Evolutionary conservation across 2,888 invertebrate species (phyloP).

Genomic region (Rhabditophanes sp.): DNA sequence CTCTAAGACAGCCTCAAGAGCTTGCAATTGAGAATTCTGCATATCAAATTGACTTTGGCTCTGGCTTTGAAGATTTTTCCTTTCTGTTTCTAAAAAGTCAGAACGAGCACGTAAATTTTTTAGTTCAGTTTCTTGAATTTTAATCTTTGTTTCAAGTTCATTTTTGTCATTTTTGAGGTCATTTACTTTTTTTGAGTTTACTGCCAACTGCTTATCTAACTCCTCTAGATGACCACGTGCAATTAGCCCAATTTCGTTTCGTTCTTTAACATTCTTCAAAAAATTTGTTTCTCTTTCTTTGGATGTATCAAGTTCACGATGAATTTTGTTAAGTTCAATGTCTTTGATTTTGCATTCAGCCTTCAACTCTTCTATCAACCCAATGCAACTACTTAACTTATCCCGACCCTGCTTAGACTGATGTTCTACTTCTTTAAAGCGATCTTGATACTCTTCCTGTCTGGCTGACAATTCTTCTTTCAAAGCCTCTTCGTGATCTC

Average conservation of each 20-base stretch:
- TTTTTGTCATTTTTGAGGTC: too few species aligned
- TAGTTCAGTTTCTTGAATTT: not conserved
- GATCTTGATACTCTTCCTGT: slow-evolving; percentile 44
- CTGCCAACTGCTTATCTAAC: slow-evolving; percentile 17
- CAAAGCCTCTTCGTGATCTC: slow-evolving; percentile 41
- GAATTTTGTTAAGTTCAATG: slow-evolving; percentile 33
- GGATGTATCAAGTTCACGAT: too few species aligned
- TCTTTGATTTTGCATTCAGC: slow-evolving; percentile 37
- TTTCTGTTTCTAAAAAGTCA: slow-evolving; percentile 41
- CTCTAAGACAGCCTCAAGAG: slow-evolving; percentile 43
- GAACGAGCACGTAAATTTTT: not conserved
- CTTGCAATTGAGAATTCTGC: slow-evolving; percentile 41
- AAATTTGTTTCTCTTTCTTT: too few species aligned
- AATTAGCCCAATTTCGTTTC: too few species aligned
- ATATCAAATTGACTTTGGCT: slow-evolving; percentile 41
- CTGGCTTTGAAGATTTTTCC: slow-evolving; percentile 41
- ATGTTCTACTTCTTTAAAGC: slow-evolving; percentile 39
- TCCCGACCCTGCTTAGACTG: slow-evolving; percentile 35
- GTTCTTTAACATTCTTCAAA: slow-evolving; percentile 29
- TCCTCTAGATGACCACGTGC: slow-evolving; percentile 21
- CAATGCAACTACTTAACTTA: slow-evolving; percentile 33
- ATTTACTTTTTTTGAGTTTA: too few species aligned
- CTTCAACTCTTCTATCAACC: slow-evolving; percentile 37
- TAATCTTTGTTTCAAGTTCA: not conserved
- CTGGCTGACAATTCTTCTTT: slow-evolving; percentile 40